Evolutionary conservation across 2,113 vertebrate species (phyloP), one percentile per base, ranked within the genome.

Genomic region (Odontesthes bonariensis): DNA sequence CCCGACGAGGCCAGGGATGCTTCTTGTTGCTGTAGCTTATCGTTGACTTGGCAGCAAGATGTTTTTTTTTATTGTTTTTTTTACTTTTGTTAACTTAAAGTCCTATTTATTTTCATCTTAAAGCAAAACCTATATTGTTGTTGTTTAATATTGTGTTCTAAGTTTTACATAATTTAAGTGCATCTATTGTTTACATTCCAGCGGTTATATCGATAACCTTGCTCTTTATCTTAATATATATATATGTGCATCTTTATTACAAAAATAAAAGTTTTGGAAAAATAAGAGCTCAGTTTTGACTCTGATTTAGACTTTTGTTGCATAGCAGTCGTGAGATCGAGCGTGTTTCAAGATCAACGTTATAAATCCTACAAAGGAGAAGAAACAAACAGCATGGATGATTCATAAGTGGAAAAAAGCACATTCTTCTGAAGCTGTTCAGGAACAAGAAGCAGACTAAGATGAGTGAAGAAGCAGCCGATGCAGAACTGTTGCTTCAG

Each of bases 221-320:
- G 75, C 85, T 91, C 87, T 89, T 88, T 92, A 91, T 93, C 83
- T 89, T 94, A 93, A 95, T 95, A 94, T 95, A 95, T 27, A 27
- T 49, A 49, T 77, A 64, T 89, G 84, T 91, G 67, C 71, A 82
- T 79, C 33, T 73, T 91, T 79, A 74, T 89, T 91, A 87, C 74
- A 84, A 95, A n/a, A n/a, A 94, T 93, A 94, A 95, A 95, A 77
- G 79, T 68, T 77, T 19, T 76, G 73, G 42, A 74, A 83, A 84
- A 69, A 44, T 53, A 61, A 68, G 13, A 53, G 7, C 19, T 20
- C 27, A 0, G 35, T 47, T 17, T 17, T 4, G 52, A 14, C 6
- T 77, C 49, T 77, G 10, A 44, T 65, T n/a, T 44, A 4, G 0
- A 32, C 14, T 57, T 46, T 11, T 47, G 19, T 56, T 17, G 35